A percentile compares a stretch with the other conserved stretches of the same genome.
Conservation (phyloP, 2,888 invertebrate genomes). For the Hymenopus coronatus region DNA sequence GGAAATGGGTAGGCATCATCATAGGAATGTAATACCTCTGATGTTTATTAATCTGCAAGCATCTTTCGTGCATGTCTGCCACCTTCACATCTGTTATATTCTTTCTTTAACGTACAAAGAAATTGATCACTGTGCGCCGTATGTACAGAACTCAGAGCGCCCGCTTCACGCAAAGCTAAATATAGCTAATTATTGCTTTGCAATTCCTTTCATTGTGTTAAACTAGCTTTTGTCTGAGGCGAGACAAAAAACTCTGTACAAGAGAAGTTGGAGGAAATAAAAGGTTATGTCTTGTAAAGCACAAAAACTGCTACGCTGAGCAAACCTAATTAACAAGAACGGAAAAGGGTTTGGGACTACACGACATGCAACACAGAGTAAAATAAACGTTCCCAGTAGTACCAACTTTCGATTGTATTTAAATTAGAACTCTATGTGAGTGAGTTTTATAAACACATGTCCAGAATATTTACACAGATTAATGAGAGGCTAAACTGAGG, state of each 20-base stretch:
- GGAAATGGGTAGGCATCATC: no score
- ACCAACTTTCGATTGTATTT: background rate
- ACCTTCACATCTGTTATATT: no score
- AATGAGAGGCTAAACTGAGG: background rate
- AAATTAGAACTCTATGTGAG: background rate
- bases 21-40: no score
- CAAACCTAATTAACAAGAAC: background rate
- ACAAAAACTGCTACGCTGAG: background rate
- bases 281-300: background rate
- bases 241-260: background rate
- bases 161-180: background rate
- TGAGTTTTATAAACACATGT: background rate
- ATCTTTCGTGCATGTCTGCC: no score
- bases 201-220: background rate
- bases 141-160: background rate
- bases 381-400: background rate
- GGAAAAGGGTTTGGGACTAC: background rate
- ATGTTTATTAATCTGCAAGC: no score
- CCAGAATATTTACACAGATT: background rate
- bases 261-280: background rate
- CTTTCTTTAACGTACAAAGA: no score
- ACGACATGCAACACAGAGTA: background rate
- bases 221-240: background rate
- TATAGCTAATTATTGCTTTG: background rate
- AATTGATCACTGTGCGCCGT: background rate